Conservation (phyloP, 2,113 vertebrate genomes). For the Origma solitaria region DNA sequence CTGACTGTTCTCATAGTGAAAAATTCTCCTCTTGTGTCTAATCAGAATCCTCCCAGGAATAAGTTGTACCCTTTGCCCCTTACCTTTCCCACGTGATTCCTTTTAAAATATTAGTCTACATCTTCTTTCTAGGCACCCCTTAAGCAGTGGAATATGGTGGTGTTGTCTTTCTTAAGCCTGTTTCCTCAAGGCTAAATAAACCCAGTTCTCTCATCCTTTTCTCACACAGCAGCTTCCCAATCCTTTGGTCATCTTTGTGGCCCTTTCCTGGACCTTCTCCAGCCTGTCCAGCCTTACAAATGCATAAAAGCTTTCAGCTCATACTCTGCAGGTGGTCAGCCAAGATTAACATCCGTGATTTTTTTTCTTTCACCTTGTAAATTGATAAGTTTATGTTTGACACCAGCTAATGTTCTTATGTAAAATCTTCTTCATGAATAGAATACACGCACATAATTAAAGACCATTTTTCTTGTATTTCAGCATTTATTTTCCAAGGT, state of each 20-base stretch:
- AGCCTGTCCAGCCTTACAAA: neutral
- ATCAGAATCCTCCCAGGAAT: neutral
- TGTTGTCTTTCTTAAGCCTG: neutral
- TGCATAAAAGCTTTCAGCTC: neutral
- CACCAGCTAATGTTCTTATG: neutral
- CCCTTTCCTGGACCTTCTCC: neutral
- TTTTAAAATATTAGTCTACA: neutral
- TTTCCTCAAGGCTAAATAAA: neutral
- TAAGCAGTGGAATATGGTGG: neutral
- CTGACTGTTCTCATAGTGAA: neutral
- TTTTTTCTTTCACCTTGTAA: neutral
- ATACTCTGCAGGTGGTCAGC: neutral
- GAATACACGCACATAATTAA: neutral
- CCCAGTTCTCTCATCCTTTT: neutral
- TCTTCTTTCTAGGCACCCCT: neutral
- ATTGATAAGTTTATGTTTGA: neutral
- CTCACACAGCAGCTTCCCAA: neutral
- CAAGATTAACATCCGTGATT: neutral
- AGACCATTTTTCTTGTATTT: neutral
- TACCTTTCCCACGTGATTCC: neutral
- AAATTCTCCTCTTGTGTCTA: neutral
- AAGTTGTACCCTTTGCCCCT: neutral
- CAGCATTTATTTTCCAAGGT: neutral
- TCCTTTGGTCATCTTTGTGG: neutral
- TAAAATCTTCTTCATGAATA: neutral